Percentiles rank a stretch among this genome's conserved stretches.
These are phyloP conservation scores for Oreocharis arfaki DNA, from an alignment of 2,113 vertebrate species.

Conservation along the genomic window DNA sequence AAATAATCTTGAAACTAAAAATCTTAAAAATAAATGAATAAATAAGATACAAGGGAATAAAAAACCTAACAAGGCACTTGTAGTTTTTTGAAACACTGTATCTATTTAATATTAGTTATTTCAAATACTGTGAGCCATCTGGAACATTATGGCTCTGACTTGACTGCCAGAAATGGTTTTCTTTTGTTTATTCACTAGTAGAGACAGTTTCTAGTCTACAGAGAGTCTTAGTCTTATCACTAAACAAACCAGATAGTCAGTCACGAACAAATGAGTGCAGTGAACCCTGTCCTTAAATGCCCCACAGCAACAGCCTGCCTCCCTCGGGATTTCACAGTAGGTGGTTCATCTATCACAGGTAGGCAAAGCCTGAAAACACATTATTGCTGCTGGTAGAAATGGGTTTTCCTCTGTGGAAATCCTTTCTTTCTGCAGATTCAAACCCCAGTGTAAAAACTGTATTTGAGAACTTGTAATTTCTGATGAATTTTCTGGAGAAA, in stretches of 20 bases:
- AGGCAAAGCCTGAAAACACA: not conserved
- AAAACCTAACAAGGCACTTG: not conserved
- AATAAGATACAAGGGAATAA: not conserved
- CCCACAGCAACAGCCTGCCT: not conserved
- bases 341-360: not conserved
- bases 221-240: conserved; percentile 38
- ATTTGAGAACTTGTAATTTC: not conserved
- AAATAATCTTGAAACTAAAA: not conserved
- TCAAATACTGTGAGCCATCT: conserved; percentile 29
- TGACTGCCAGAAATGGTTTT: conserved; percentile 27
- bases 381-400: not conserved
- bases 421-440: not conserved
- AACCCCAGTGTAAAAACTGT: not conserved
- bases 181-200: conserved; percentile 34
- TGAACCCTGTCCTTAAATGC: conserved; percentile 1
- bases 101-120: conserved; percentile 33
- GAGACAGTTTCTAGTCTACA: conserved; percentile 10
- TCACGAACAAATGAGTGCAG: not conserved
- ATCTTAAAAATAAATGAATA: not conserved
- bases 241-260: conserved; percentile 38
- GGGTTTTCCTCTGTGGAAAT: not conserved
- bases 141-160: conserved; percentile 1
- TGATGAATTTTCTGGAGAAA: not conserved
- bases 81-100: not conserved
- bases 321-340: not conserved